Conservation (phyloP, 2,113 vertebrate species). For the Anseranas semipalmata region DNA sequence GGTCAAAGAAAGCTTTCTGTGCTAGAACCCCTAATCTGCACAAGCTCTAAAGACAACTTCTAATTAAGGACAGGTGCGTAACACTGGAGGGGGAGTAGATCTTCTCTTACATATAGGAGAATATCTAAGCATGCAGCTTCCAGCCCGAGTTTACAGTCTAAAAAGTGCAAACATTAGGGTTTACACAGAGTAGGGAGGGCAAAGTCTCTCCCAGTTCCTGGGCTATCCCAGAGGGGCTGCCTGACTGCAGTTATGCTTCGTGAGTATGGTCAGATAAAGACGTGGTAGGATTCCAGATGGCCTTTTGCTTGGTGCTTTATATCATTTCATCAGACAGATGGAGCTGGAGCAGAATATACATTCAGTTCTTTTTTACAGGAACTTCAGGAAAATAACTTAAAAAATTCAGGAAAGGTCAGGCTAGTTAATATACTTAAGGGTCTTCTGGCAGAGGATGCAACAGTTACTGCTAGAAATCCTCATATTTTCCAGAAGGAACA, state of each 20-base stretch:
- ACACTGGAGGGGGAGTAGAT: fast-evolving
- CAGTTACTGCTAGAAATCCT: background rate
- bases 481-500: background rate
- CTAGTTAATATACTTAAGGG: background rate
- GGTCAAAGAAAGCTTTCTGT: background rate
- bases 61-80: fast-evolving
- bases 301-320: background rate
- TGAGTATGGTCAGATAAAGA: background rate
- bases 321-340: background rate
- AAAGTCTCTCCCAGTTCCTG: background rate
- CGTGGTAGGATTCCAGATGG: background rate
- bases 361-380: background rate
- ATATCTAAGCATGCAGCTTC: background rate
- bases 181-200: background rate
- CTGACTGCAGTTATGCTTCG: background rate
- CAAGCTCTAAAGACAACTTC: background rate
- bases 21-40: background rate
- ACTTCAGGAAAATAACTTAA: background rate
- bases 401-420: background rate
- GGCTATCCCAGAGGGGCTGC: background rate
- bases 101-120: background rate
- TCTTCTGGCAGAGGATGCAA: background rate
- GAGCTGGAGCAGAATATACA: background rate
- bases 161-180: background rate
- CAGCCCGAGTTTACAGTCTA: background rate